Conservation (phyloP, 92 coral and sea anemone species). For the Blastomussa wellsi region DNA sequence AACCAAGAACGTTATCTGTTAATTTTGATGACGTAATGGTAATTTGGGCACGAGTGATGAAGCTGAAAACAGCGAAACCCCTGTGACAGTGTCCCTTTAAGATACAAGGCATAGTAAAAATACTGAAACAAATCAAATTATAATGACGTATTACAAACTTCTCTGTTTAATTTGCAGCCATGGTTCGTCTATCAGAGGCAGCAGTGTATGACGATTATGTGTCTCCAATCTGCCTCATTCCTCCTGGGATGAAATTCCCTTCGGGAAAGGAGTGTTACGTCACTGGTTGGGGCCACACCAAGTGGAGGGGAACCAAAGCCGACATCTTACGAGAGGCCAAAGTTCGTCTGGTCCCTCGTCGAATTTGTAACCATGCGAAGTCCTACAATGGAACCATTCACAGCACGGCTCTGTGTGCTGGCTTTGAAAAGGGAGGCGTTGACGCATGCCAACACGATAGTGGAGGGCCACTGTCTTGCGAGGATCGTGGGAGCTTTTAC, state of each 20-base stretch:
- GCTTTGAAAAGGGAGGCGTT: constrained; percentile 84
- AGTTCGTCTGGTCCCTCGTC: constrained; percentile 78
- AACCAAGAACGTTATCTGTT: too few species aligned
- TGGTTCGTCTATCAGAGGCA: constrained; percentile 58
- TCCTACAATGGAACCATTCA: constrained; percentile 92
- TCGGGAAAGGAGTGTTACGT: constrained; percentile 75
- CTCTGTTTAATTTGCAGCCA: constrained; percentile 49
- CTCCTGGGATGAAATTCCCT: constrained; percentile 57
- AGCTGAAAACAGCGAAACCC: too few species aligned
- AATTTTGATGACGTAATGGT: too few species aligned
- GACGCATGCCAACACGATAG: constrained; percentile 98
- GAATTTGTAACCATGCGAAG: constrained; percentile 63
- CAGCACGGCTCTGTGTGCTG: constrained; percentile 90
- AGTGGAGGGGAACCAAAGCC: constrained; percentile 66
- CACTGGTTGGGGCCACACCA: constrained; percentile 90
- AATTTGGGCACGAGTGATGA: too few species aligned
- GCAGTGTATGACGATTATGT: constrained; percentile 57
- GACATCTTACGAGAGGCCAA: constrained; percentile 79
- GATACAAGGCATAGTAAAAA: too few species aligned
- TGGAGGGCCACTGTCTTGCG: constrained; percentile 91
- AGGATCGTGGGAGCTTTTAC: constrained; percentile 67
- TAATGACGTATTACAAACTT: too few species aligned
- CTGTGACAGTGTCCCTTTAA: too few species aligned
- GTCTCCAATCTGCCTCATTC: constrained; percentile 74
- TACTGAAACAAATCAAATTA: too few species aligned